Base-by-base conservation (phyloP, 92 coral and sea anemone species). In the Parazoanthus swiftii region DNA sequence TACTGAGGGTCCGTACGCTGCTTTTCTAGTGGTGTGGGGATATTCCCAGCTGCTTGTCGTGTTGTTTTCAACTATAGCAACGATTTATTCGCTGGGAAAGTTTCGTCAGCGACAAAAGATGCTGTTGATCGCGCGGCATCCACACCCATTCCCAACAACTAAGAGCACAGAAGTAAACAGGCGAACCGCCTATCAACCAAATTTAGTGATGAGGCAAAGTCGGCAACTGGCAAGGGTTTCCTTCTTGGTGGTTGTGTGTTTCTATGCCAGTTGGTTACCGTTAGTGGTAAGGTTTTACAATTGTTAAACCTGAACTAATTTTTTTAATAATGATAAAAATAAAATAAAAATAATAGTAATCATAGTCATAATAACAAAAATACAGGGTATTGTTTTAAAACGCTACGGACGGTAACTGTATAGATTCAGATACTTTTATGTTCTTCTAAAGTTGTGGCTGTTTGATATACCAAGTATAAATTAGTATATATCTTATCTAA, bases 231-330 rank as follows among this genome's bases (percentile, higher is more conserved):
- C 80, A 6, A 85, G 65, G 63, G 77, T 85, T 70, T 74, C 43
- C 13, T 29, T 85, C 80, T 14, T 85, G 35, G 88, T 85, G 2
- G 88, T 85, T 4, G 39, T 85, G 67, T 85, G 75, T 44, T 85
- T 85, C 79, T 85, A 85, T 38, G 63, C 42, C 66, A 85, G 88
- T 76, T 85, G 80, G 79, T 38, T 85, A 3, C 88, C 88, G 3
- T 76, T 85, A 8, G 73, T 72, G 88, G 88, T 85, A 58, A 85
- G 80, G 18, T 65, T 25, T 16, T 10, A 82, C 37, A 73, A 63
- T 21, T 67, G 46, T 13, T 26, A 6, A 14, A 38, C 10, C 13
- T 82, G 6, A 74, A 33, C 11, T 14, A n/a, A 10, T 71, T 5
- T 13, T 11, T 25, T 29, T 26, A 26, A 13, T 29, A 26, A 72